Percentiles rank a stretch among this genome's conserved stretches.
These are phyloP conservation scores for Hippocampus guttulatus DNA, from an alignment of 2,113 vertebrate genomes.

Conservation along the genomic window DNA sequence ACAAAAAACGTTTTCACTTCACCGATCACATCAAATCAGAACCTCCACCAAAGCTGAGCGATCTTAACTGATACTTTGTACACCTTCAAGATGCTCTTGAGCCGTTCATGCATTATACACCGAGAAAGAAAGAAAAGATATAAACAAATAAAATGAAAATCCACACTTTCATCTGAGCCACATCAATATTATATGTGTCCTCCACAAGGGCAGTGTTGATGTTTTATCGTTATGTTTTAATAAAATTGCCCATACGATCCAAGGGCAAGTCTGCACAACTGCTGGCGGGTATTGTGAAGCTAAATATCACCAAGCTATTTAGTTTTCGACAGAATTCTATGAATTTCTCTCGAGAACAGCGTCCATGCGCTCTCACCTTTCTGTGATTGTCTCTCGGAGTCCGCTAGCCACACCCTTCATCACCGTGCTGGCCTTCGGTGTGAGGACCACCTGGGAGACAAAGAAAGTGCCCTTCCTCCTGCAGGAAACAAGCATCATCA, in stretches of 20 bases:
- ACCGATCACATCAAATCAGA: no score
- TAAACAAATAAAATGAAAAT: background rate
- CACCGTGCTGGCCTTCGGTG: slow-evolving; percentile 94
- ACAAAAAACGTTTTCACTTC: no score
- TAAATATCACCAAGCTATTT: background rate
- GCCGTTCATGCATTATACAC: background rate
- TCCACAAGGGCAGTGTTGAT: background rate
- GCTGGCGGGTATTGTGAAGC: background rate
- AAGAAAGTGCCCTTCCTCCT: slow-evolving; percentile 95
- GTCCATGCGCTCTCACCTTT: slow-evolving; percentile 63
- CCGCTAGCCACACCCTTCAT: slow-evolving; percentile 95
- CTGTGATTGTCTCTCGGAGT: slow-evolving; percentile 96
- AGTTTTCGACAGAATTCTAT: no score
- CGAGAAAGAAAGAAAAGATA: background rate
- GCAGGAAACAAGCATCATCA: slow-evolving; percentile 20
- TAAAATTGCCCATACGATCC: background rate
- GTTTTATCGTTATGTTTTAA: background rate
- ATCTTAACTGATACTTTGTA: no score
- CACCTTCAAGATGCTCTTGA: background rate
- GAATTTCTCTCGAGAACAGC: no score
- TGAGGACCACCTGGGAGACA: slow-evolving; percentile 96
- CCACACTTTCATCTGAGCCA: background rate
- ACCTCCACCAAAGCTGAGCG: no score
- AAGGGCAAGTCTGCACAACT: background rate
- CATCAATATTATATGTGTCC: background rate